phyloP scores from a whole-genome alignment of 2,888 invertebrate species.

The Eupithecia vulgata region DNA sequence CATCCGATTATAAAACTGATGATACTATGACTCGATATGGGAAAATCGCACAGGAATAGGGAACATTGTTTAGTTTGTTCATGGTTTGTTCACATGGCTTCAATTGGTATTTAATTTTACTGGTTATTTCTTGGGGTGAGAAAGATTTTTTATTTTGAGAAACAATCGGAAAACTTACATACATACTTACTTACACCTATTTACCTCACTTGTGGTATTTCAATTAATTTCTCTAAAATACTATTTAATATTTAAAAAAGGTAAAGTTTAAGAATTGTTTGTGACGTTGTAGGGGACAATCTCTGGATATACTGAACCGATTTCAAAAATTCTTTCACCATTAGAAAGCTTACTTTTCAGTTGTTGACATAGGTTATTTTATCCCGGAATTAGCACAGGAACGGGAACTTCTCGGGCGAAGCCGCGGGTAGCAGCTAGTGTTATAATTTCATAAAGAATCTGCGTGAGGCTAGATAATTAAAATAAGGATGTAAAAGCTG shows the following conservation, averaged over 20 bases:
- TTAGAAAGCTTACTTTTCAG: too few relatives aligned
- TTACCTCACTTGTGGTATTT: background rate
- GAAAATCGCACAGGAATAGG: conserved; percentile 13
- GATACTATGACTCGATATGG: background rate
- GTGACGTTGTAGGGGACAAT: too few relatives aligned
- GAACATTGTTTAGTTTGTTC: background rate
- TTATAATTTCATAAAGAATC: background rate
- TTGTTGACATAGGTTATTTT: too few relatives aligned
- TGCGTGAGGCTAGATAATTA: background rate
- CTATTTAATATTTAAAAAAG: too few relatives aligned
- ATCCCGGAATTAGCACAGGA: too few relatives aligned
- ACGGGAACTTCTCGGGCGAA: too few relatives aligned
- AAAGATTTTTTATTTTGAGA: background rate
- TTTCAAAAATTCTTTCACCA: too few relatives aligned
- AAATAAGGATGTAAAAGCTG: conserved; percentile 4
- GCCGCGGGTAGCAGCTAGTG: too few relatives aligned
- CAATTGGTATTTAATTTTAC: background rate
- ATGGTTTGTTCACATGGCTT: background rate
- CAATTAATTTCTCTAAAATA: background rate
- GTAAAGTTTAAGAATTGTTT: too few relatives aligned
- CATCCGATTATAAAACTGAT: background rate
- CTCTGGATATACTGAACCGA: too few relatives aligned
- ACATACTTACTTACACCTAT: background rate
- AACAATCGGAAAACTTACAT: too few relatives aligned
- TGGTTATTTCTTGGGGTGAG: background rate